A percentile compares a stretch with the other conserved stretches of the same genome.
phyloP scores from a whole-genome alignment of 2,888 invertebrate genomes.

The Isotomurus palustris region DNA sequence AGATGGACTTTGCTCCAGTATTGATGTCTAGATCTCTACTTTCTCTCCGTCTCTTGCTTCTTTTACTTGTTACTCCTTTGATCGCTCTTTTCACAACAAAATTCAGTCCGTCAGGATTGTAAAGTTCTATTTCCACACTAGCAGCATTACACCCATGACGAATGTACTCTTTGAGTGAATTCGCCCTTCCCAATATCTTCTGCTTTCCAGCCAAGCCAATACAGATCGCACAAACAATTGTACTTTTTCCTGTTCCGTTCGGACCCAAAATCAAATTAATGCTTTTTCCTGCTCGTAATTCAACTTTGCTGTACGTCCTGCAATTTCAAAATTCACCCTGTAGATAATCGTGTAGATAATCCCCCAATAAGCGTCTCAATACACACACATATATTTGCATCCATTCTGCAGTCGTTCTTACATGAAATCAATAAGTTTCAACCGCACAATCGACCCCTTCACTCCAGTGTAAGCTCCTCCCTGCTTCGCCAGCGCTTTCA shows the following conservation, averaged over 20 bases:
- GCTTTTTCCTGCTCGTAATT: constrained; percentile 66
- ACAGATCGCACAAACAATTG: constrained; percentile 86
- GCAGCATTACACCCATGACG: constrained; percentile 66
- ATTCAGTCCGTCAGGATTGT: constrained; percentile 55
- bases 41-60: too few relatives aligned
- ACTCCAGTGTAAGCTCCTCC: too few relatives aligned
- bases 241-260: constrained; percentile 93
- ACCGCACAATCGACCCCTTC: constrained; percentile 40
- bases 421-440: constrained; percentile 41
- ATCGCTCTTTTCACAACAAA: constrained; percentile 57
- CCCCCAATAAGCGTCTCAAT: too few relatives aligned
- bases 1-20: constrained; percentile 23
- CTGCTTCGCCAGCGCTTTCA: too few relatives aligned
- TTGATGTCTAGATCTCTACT: too few relatives aligned
- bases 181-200: constrained; percentile 68
- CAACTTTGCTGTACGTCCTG: constrained; percentile 72
- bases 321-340: too few relatives aligned
- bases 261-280: constrained; percentile 81
- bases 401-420: constrained; percentile 11
- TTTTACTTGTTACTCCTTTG: too few relatives aligned
- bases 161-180: constrained; percentile 67
- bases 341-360: too few relatives aligned
- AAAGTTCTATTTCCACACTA: constrained; percentile 68
- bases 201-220: constrained; percentile 83
- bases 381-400: too few relatives aligned